Evolutionary conservation across 2,113 vertebrate species (phyloP).

Genomic region (Dasyurus viverrinus): DNA sequence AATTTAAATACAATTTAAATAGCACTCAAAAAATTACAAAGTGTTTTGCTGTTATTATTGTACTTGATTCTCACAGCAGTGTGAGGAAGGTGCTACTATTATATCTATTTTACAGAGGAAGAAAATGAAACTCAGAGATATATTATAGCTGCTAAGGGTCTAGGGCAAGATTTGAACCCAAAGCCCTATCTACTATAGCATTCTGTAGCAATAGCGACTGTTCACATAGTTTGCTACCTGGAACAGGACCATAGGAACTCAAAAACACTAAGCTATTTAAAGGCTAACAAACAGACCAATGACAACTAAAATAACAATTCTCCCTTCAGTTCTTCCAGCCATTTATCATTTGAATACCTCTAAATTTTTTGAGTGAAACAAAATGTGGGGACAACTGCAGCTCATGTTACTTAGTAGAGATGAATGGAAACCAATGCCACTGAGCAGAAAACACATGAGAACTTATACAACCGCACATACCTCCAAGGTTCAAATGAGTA

Average conservation of each 20-base stretch:
- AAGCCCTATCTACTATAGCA: background rate
- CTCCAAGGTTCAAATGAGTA: background rate
- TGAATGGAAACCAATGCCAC: background rate
- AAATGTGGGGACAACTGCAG: background rate
- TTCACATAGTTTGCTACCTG: background rate
- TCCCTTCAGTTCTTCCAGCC: background rate
- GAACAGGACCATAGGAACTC: background rate
- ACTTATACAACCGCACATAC: background rate
- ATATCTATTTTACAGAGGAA: background rate
- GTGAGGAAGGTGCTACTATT: background rate
- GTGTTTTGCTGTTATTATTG: background rate
- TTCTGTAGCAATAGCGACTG: background rate
- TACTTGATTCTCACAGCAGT: background rate
- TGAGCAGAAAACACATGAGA: background rate
- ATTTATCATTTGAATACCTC: background rate
- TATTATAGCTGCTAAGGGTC: background rate
- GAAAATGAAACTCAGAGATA: background rate
- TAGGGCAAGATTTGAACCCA: background rate
- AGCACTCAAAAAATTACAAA: background rate
- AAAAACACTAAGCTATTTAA: background rate
- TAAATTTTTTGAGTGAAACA: background rate
- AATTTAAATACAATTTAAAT: background rate
- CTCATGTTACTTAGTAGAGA: background rate
- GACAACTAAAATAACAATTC: background rate
- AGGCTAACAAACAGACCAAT: background rate